Evolutionary conservation across 1,140 invertebrate species (phyloP).

Genomic region (Phenacoccus solenopsis): DNA sequence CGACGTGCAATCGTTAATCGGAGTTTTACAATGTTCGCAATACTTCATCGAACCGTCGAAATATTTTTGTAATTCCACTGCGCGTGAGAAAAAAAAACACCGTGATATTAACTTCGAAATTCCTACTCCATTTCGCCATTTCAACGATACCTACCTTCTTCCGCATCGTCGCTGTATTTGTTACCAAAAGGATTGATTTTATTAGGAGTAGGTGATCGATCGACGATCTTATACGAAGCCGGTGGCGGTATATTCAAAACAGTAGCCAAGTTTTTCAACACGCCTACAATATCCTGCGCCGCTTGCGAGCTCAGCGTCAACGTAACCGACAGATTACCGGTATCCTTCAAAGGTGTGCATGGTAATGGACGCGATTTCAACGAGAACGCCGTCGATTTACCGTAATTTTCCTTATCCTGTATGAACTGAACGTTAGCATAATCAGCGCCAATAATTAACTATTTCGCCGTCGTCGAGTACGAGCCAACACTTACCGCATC

Average conservation of each 20-base stretch:
- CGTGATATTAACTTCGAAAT: slow-evolving; percentile 16
- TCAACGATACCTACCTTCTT: slow-evolving; percentile 41
- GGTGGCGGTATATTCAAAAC: slow-evolving; percentile 79
- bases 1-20: slow-evolving; percentile 60
- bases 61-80: slow-evolving; percentile 79
- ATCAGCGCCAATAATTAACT: too few relatives aligned
- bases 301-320: slow-evolving; percentile 77
- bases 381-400: slow-evolving; percentile 20
- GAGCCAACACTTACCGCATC: slow-evolving; percentile 15
- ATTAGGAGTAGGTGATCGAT: slow-evolving; percentile 62
- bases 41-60: slow-evolving; percentile 78
- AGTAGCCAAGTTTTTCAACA: slow-evolving; percentile 78
- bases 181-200: slow-evolving; percentile 65
- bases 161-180: slow-evolving; percentile 71
- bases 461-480: too few relatives aligned
- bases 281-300: slow-evolving; percentile 82
- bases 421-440: background rate
- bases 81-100: slow-evolving; percentile 42
- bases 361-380: slow-evolving; percentile 33
- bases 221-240: slow-evolving; percentile 69
- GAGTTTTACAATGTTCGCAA: slow-evolving; percentile 81
- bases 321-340: slow-evolving; percentile 82
- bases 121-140: background rate
- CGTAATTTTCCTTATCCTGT: slow-evolving; percentile 29
- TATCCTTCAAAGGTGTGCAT: slow-evolving; percentile 49